Evolutionary conservation across 2,113 vertebrate species (phyloP).

Genomic region (Vireo altiloquus): DNA sequence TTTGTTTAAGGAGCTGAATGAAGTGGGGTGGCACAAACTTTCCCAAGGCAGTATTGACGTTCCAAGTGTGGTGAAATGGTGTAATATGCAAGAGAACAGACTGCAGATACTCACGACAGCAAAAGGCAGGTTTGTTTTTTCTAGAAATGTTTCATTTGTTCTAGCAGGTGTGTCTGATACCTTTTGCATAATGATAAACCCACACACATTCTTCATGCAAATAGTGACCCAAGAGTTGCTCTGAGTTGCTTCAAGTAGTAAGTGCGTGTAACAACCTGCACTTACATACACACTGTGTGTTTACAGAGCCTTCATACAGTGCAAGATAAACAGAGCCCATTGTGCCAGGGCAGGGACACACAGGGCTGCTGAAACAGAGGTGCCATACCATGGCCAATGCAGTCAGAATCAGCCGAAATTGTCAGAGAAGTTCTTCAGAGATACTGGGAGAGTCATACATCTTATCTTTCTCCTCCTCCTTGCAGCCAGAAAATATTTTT

Average conservation of each 20-base stretch:
- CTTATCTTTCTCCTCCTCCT: neutral
- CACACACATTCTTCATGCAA: constrained; percentile 67
- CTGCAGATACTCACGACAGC: neutral
- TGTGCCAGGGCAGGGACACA: neutral
- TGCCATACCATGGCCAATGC: accelerated
- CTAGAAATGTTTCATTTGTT: constrained; percentile 53
- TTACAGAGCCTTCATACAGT: neutral
- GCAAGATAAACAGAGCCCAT: neutral
- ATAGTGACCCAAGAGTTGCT: constrained; percentile 55
- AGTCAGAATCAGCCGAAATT: neutral
- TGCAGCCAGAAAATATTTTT: neutral
- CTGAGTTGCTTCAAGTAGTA: constrained; percentile 22
- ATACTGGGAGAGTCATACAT: neutral
- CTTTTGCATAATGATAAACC: constrained; percentile 65
- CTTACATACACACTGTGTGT: neutral
- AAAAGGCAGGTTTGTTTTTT: constrained; percentile 37
- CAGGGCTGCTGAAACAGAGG: neutral
- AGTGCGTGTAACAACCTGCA: constrained; percentile 44
- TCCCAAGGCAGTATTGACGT: neutral
- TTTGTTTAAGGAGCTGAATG: neutral
- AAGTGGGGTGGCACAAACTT: neutral
- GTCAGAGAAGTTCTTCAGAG: neutral
- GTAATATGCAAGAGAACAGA: neutral
- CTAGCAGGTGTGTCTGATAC: constrained; percentile 58
- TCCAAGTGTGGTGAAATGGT: neutral